Conservation (phyloP, 2,797 vertebrate species). For the Rhynchonycteris naso region DNA sequence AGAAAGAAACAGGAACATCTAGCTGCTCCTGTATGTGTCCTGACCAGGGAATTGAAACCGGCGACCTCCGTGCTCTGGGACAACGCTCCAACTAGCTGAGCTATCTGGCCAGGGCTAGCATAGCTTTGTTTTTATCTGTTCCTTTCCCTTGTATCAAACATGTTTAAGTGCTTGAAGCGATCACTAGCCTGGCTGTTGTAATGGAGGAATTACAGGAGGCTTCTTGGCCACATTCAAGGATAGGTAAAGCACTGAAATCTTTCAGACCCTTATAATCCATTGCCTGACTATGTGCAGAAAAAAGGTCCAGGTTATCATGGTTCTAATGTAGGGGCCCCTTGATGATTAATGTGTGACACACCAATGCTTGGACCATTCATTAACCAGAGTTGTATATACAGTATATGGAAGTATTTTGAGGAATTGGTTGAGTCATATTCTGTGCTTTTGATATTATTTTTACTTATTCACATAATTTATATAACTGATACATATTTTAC, state of each 20-base stretch:
- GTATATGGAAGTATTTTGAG: conserved; percentile 2
- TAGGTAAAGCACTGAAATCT: background rate
- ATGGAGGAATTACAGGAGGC: background rate
- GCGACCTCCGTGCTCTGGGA: too few species aligned
- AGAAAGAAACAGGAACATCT: too few species aligned
- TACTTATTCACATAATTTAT: conserved; percentile 4
- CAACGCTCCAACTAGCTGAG: too few species aligned
- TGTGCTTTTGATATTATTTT: conserved; percentile 32
- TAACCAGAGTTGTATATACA: background rate
- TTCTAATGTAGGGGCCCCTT: background rate
- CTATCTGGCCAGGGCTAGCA: background rate
- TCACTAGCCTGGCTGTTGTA: background rate
- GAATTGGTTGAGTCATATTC: background rate
- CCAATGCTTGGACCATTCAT: background rate
- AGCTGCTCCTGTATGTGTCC: too few species aligned
- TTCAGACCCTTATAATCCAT: background rate
- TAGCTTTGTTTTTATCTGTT: background rate
- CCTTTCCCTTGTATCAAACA: background rate
- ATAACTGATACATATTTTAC: background rate
- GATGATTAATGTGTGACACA: background rate
- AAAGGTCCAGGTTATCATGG: background rate
- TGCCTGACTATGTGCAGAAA: background rate
- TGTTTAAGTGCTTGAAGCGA: background rate
- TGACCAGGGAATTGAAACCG: too few species aligned
- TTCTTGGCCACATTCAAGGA: background rate